Conservation (phyloP, 2,113 vertebrate species). For the Melanocharis versteri region DNA sequence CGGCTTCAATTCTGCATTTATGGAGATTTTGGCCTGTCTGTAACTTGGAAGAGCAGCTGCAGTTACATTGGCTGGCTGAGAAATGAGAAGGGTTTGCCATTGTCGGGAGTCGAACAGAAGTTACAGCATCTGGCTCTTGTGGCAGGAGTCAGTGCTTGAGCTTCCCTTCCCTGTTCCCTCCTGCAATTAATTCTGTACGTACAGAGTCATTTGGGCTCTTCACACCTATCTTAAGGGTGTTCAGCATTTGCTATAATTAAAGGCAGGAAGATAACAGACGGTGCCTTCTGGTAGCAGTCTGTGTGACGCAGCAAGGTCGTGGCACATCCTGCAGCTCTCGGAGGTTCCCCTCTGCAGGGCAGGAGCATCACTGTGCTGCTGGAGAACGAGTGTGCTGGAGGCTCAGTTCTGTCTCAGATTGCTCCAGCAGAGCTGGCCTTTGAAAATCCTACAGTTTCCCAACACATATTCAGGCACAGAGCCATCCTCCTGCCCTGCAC, state of each 20-base stretch:
- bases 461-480: not conserved
- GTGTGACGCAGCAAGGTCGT: not conserved
- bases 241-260: not conserved
- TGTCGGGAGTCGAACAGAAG: not conserved
- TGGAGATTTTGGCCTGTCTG: not conserved
- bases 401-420: not conserved
- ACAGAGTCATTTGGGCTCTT: not conserved
- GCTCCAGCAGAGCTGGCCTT: not conserved
- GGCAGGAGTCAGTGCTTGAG: accelerated
- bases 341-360: not conserved
- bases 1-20: not conserved
- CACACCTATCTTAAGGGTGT: not conserved
- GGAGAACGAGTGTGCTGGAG: not conserved
- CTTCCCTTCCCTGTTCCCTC: not conserved
- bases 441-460: not conserved
- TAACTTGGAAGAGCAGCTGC: not conserved
- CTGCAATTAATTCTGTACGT: not conserved
- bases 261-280: not conserved
- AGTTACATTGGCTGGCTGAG: not conserved
- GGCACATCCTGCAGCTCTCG: not conserved
- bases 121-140: not conserved
- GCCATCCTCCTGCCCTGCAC: not conserved
- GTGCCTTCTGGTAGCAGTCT: not conserved
- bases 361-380: not conserved
- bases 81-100: not conserved